Base-by-base conservation (phyloP, 2,888 invertebrate species). In the Erebia palarica region DNA sequence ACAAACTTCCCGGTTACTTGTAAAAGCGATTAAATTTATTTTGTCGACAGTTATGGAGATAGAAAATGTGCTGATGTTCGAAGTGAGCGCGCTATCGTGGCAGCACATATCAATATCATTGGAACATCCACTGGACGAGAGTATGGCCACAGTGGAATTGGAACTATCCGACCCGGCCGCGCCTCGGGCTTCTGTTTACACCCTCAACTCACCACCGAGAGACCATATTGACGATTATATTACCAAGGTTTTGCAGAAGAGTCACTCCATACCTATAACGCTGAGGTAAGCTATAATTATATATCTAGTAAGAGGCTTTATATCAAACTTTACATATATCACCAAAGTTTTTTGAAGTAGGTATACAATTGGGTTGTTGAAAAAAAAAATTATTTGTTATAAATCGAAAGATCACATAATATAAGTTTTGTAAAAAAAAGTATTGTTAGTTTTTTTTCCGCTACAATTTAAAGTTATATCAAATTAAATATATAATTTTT, bases 41-140 rank as follows among this genome's bases (percentile, higher is more conserved):
- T 67, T 16, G 96, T 44, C 60, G n/a, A 53, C 75, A 80, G 80
- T 73, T 55, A 77, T 87, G 94, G 97, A 97, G 84, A 87, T 96
- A 61, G 96, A 97, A 78, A 95, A 93, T 79, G 95, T 96, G 77
- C 95, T 97, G n/a, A 98, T 98, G 94, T 96, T 99, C 85, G 99
- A 99, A 91, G 96, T 99, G 78, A 97, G 96, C 80, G 97, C 98
- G 3, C 92, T 98, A 51, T 98, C 98, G 0, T 96, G 97, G 94
- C 97, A 97, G 75, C 97, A 97, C 86, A 95, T 99, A 75, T 97
- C 97, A 11, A 96, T 99, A 21, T 96, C 97, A 10, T 95, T 99
- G 83, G 98, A 98, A 85, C 98, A 99, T 91, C 98, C 99, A 0
- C 92, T 96, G 21, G 98, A 98, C 83, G 98, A 98, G 86, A 96